Evolutionary conservation across 2,113 vertebrate genomes (phyloP), one percentile per base, ranked within the genome.

Genomic region (Egretta garzetta): DNA sequence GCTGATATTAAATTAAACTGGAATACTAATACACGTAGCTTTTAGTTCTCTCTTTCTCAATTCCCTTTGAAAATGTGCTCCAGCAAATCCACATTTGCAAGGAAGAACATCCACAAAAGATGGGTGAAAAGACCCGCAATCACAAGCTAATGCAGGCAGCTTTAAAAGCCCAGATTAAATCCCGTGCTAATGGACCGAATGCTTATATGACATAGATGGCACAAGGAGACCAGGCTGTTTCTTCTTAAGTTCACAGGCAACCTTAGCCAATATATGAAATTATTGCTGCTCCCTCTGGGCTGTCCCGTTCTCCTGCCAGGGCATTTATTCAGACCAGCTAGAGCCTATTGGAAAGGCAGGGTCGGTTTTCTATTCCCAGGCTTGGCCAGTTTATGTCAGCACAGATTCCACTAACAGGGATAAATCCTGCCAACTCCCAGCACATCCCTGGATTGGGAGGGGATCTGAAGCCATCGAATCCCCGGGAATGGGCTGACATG

Each of bases 1-100:
- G 45, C 58, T 86, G 70, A 96, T 93, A 96, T 88, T 96, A 97
- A 96, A 97, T 96, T 96, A 96, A 93, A 77, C 47, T 66, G 35
- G 79, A 91, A 91, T 94, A 80, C 74, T 87, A 90, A 86, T 93
- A 73, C 43, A 33, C 60, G 43, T 45, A 71, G 77, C 45, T 95
- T 85, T 95, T 50, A 15, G 52, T 85, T 85, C 85, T 95, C 47
- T 41, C 21, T 86, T 93, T 76, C 80, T 50, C 7, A 0, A 39
- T 86, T 97, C 79, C 56, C 58, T 97, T 93, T 94, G 71, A 89
- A 86, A 96, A 66, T n/a, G 14, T 58, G 50, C 53, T 93, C 59
- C 73, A 59, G 73, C 77, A 96, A 82, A 63, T 20, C 20, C 33
- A 49, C 14, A 18, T 82, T 68, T 77, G n/a, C 41, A 56, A 68